Percentiles rank a stretch among this genome's conserved stretches.
Evolutionary conservation across 2,113 vertebrate species (phyloP).

Genomic region (Pavo muticus): DNA sequence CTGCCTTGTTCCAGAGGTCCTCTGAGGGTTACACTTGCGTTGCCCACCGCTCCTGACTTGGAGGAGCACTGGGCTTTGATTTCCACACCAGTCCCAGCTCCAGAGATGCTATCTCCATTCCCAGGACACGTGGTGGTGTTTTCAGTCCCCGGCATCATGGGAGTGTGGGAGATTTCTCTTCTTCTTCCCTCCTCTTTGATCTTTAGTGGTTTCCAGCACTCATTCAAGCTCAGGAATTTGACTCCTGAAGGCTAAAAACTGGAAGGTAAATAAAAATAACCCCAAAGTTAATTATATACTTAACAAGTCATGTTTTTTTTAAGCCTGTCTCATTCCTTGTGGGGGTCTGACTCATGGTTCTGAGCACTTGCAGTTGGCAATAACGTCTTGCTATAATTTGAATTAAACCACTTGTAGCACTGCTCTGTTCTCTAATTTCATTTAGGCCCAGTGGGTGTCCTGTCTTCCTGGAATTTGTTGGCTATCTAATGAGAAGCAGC

Average conservation of each 20-base stretch:
- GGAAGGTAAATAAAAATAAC: constrained; percentile 71
- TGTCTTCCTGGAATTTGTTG: constrained; percentile 72
- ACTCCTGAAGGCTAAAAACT: constrained; percentile 58
- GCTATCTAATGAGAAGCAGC: constrained; percentile 68
- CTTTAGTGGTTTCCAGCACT: neutral
- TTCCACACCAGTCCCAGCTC: neutral
- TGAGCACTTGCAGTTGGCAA: constrained; percentile 66
- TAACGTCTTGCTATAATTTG: constrained; percentile 67
- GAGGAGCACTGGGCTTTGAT: neutral
- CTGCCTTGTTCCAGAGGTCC: neutral
- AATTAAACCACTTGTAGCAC: constrained; percentile 73
- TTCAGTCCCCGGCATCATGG: neutral
- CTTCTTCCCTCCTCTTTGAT: neutral
- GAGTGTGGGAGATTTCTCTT: neutral
- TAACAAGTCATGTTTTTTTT: constrained; percentile 53
- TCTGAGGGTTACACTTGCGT: neutral
- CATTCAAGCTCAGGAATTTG: constrained; percentile 30
- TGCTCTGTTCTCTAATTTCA: constrained; percentile 68
- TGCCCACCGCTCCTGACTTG: neutral
- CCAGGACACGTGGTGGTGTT: accelerated
- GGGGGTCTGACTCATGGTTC: constrained; percentile 69
- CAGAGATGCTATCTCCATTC: accelerated
- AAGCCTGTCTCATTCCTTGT: constrained; percentile 52
- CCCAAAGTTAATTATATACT: constrained; percentile 68
- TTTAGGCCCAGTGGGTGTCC: constrained; percentile 68